Conservation (phyloP, 2,888 invertebrate species). For the Tubiluchus corallicola region DNA sequence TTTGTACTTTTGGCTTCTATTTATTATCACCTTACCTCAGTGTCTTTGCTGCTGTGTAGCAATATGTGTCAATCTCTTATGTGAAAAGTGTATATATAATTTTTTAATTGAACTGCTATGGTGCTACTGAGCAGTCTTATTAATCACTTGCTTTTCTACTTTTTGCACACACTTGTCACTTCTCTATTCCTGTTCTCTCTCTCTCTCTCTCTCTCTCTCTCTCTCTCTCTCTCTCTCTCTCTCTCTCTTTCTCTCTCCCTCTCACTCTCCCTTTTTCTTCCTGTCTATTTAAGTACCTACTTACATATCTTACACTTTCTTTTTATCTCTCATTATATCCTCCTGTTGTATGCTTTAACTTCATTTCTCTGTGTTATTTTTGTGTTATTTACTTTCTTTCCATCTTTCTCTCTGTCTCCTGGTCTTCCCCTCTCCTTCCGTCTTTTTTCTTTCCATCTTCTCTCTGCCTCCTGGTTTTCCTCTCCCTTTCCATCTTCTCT, state of each 20-base stretch:
- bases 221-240: too few relatives aligned
- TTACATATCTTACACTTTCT: background rate
- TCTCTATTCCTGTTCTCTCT: too few relatives aligned
- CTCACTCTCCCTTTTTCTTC: background rate
- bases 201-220: slow-evolving; percentile 3
- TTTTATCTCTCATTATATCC: background rate
- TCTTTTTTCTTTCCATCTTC: background rate
- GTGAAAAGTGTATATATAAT: too few relatives aligned
- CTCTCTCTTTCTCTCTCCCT: slow-evolving; percentile 3
- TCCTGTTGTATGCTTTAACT: background rate
- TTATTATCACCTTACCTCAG: too few relatives aligned
- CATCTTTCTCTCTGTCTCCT: background rate
- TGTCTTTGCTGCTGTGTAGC: too few relatives aligned
- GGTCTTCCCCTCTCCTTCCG: too few relatives aligned
- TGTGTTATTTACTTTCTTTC: background rate
- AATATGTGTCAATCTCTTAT: too few relatives aligned
- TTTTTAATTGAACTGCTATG: too few relatives aligned
- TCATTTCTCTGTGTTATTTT: background rate
- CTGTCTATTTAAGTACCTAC: background rate
- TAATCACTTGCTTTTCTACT: too few relatives aligned
- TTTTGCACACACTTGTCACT: too few relatives aligned
- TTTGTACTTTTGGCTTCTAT: too few relatives aligned
- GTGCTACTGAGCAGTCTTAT: too few relatives aligned
- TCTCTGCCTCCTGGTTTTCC: background rate
- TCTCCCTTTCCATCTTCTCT: background rate